phyloP scores from a whole-genome alignment of 2,113 vertebrate genomes.

The Acanthisitta chloris region DNA sequence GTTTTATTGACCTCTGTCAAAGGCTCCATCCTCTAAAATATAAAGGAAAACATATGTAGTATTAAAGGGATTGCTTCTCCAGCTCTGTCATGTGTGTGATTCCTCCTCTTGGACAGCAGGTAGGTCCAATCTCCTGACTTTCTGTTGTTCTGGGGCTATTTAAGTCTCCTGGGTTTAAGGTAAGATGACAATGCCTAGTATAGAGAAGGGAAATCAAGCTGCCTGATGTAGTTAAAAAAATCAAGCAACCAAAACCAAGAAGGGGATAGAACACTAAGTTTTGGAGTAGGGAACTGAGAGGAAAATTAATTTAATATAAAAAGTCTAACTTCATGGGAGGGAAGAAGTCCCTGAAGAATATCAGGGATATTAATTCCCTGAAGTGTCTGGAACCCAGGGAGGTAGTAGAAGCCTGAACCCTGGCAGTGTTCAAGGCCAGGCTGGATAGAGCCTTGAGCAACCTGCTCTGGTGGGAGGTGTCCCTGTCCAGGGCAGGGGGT shows the following conservation, averaged over 20 bases:
- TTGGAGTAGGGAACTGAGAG: neutral
- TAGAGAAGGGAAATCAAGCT: neutral
- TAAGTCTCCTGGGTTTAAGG: neutral
- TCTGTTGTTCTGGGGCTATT: neutral
- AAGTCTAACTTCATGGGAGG: neutral
- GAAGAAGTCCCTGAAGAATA: neutral
- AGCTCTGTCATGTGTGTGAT: neutral
- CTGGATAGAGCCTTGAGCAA: no score
- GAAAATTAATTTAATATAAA: neutral
- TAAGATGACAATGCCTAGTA: no score
- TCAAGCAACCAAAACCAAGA: accelerated
- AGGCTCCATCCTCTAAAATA: neutral
- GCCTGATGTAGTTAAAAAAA: neutral
- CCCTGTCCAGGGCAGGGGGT: no score
- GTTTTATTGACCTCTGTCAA: neutral
- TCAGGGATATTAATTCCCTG: neutral
- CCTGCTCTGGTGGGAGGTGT: no score
- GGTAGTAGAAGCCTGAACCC: no score
- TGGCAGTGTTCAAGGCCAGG: no score
- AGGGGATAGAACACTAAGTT: neutral
- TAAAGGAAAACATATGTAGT: neutral
- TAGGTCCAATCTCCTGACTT: neutral
- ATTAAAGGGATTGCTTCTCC: neutral
- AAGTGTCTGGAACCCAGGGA: no score
- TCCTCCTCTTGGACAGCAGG: neutral